Evolutionary conservation across 2,113 vertebrate species (phyloP).

Genomic region (Salvelinus alpinus): DNA sequence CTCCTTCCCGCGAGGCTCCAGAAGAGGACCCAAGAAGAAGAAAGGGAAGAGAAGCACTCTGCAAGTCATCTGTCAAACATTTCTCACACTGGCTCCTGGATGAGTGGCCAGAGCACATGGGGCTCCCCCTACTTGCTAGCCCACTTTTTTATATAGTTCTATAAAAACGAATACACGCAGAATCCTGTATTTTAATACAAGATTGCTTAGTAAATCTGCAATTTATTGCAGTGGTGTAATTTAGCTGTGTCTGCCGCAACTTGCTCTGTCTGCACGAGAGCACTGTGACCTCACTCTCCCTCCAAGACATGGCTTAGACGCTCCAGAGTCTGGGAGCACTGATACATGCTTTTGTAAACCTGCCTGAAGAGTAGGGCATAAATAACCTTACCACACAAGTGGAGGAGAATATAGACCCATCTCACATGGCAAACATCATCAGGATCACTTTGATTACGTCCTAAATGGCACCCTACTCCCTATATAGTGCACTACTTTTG

Average conservation of each 20-base stretch:
- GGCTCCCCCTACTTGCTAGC: neutral
- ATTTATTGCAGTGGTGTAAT: conserved; percentile 29
- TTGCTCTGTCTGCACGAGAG: conserved; percentile 8
- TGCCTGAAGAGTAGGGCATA: neutral
- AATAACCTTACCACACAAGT: neutral
- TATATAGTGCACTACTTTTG: too few species aligned
- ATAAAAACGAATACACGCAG: conserved; percentile 36
- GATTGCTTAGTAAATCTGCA: conserved; percentile 24
- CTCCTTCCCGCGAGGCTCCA: neutral
- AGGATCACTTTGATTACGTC: neutral
- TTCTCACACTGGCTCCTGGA: conserved; percentile 33
- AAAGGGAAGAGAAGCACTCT: conserved; percentile 8
- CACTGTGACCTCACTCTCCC: conserved; percentile 2
- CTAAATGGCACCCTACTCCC: neutral
- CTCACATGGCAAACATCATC: neutral
- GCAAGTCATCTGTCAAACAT: conserved; percentile 44
- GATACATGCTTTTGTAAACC: conserved; percentile 1
- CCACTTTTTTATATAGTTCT: conserved; percentile 28
- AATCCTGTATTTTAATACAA: conserved; percentile 35
- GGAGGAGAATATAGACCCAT: neutral
- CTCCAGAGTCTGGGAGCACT: neutral
- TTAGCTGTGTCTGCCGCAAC: conserved; percentile 19
- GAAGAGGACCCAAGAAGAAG: neutral
- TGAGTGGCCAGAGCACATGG: conserved; percentile 31
- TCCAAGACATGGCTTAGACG: neutral